These are phyloP conservation scores for Zophobas morio DNA, from an alignment of 1,140 invertebrate species.

Conservation along the genomic window DNA sequence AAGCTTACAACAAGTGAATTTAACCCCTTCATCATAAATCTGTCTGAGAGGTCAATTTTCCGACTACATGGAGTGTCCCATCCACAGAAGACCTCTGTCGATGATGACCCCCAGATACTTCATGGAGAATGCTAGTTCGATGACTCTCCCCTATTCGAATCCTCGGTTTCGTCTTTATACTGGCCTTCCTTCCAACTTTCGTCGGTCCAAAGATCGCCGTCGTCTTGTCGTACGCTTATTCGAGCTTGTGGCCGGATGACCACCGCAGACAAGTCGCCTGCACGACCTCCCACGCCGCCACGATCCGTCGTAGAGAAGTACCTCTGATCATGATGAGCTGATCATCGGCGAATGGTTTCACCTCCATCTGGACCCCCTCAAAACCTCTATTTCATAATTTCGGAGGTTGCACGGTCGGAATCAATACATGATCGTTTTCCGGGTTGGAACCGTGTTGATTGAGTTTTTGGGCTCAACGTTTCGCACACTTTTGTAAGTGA, in stretches of 20 bases:
- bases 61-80: neutral
- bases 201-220: constrained; percentile 45
- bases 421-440: too few species aligned
- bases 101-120: constrained; percentile 54
- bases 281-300: constrained; percentile 31
- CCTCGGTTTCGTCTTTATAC: constrained; percentile 27
- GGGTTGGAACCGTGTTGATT: too few species aligned
- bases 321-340: constrained; percentile 46
- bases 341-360: constrained; percentile 52
- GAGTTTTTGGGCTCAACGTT: too few species aligned
- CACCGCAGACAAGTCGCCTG: constrained; percentile 21
- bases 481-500: too few species aligned
- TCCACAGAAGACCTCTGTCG: neutral
- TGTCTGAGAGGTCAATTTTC: constrained; percentile 14
- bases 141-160: constrained; percentile 24
- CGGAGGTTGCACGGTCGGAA: too few species aligned
- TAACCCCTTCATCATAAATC: constrained; percentile 47
- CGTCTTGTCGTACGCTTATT: constrained; percentile 53
- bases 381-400: too few species aligned
- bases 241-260: constrained; percentile 17
- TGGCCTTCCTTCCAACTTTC: constrained; percentile 14
- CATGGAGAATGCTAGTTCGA: neutral
- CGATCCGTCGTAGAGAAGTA: constrained; percentile 40
- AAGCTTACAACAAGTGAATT: constrained; percentile 52
- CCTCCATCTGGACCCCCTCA: neutral